Evolutionary conservation across 2,113 vertebrate genomes (phyloP).

Genomic region (Romanogobio albipinnatus): DNA sequence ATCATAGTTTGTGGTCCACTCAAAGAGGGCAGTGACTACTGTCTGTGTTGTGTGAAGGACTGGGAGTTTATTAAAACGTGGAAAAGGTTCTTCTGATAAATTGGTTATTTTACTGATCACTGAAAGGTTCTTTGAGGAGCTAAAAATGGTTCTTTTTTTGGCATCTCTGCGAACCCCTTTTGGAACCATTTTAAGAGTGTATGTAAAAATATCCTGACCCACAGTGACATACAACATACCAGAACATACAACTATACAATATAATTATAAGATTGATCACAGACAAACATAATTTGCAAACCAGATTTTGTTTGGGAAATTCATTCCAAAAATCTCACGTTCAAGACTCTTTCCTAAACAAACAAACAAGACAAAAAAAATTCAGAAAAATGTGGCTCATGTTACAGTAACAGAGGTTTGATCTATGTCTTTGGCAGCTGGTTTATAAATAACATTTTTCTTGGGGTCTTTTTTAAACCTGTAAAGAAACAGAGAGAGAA

Average conservation of each 20-base stretch:
- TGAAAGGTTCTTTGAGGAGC: no score
- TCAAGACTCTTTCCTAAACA: neutral
- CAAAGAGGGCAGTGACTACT: neutral
- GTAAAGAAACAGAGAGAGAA: conserved; percentile 20
- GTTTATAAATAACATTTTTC: conserved; percentile 64
- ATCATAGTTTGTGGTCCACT: neutral
- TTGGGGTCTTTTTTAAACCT: conserved; percentile 54
- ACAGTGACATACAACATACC: no score
- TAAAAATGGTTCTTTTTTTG: no score
- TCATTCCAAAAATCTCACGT: neutral
- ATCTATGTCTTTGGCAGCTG: conserved; percentile 19
- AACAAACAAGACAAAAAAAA: neutral
- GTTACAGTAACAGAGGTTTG: neutral
- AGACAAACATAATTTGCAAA: neutral
- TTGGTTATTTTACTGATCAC: no score
- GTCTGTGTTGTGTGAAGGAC: neutral
- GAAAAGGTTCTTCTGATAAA: no score
- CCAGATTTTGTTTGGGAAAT: neutral
- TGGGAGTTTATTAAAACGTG: neutral
- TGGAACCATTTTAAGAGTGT: no score
- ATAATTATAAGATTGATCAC: no score
- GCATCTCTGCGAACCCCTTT: no score
- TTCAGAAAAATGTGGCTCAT: neutral
- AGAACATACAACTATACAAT: no score
- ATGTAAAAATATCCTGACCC: no score